Evolutionary conservation across 2,797 vertebrate genomes (phyloP).

Genomic region (Nannoperca obscura): DNA sequence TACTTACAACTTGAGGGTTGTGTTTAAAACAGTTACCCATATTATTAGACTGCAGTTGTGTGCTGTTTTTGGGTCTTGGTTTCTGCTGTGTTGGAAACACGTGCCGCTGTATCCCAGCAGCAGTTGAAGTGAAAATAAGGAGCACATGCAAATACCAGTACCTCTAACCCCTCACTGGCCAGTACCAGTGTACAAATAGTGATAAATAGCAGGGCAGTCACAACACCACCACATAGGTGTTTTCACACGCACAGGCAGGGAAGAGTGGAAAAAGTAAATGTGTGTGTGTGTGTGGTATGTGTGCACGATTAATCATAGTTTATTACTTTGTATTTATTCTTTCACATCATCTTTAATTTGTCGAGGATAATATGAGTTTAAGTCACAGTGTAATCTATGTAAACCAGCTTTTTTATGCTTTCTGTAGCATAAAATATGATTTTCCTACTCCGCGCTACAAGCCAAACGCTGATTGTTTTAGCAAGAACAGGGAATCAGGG

Average conservation of each 20-base stretch:
- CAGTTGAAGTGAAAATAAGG: slow-evolving; percentile 16
- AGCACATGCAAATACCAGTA: background rate
- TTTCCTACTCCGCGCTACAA: background rate
- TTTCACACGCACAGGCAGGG: background rate
- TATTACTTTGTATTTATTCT: background rate
- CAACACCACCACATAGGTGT: slow-evolving; percentile 5
- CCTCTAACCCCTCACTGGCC: slow-evolving; percentile 11
- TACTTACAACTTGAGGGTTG: slow-evolving; percentile 7
- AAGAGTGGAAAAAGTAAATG: background rate
- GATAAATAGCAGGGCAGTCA: slow-evolving; percentile 3
- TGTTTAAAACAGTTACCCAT: background rate
- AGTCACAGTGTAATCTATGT: slow-evolving; percentile 9
- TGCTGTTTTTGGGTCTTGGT: background rate
- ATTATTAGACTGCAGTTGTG: background rate
- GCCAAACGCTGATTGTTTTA: slow-evolving; percentile 1
- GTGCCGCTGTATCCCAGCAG: slow-evolving; percentile 14
- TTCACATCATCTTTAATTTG: slow-evolving; percentile 16
- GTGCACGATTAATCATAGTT: background rate
- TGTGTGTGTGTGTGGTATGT: background rate
- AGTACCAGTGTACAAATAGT: background rate
- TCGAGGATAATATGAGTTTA: slow-evolving; percentile 6
- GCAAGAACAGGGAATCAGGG: slow-evolving; percentile 16
- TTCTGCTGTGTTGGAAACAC: background rate
- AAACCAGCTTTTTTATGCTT: slow-evolving; percentile 16
- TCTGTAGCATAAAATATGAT: background rate